These are phyloP conservation scores for Montipora efflorescens DNA, from an alignment of 64 coral and sea anemone species.

Conservation along the genomic window DNA sequence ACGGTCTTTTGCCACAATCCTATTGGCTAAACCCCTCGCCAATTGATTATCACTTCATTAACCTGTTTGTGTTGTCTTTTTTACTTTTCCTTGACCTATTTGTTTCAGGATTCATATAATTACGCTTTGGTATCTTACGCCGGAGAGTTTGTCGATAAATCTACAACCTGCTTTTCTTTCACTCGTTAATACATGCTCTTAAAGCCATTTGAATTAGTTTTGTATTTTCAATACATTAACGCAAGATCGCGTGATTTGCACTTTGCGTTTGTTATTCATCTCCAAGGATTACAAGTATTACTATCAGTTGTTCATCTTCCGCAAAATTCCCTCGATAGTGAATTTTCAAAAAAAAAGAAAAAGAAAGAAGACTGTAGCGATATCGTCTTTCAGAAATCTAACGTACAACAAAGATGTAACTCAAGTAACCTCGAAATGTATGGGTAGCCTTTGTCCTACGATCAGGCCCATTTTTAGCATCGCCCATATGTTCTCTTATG, in stretches of 20 bases:
- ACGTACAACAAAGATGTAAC: no score
- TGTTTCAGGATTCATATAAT: not conserved
- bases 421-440: no score
- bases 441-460: no score
- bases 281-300: not conserved
- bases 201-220: not conserved
- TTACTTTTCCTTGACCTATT: not conserved
- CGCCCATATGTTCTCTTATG: no score
- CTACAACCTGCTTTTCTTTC: not conserved
- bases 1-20: slow-evolving; percentile 23
- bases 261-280: not conserved
- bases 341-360: no score
- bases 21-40: slow-evolving; percentile 71
- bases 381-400: no score
- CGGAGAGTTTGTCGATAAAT: not conserved
- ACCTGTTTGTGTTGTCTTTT: not conserved
- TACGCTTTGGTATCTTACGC: not conserved
- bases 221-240: not conserved
- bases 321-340: no score
- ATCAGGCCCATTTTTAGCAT: no score
- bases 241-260: not conserved
- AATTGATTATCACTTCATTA: slow-evolving; percentile 78
- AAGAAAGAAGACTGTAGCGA: no score
- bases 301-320: not conserved
- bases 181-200: not conserved